phyloP scores from a whole-genome alignment of 2,888 invertebrate genomes.

The Mimas tiliae region DNA sequence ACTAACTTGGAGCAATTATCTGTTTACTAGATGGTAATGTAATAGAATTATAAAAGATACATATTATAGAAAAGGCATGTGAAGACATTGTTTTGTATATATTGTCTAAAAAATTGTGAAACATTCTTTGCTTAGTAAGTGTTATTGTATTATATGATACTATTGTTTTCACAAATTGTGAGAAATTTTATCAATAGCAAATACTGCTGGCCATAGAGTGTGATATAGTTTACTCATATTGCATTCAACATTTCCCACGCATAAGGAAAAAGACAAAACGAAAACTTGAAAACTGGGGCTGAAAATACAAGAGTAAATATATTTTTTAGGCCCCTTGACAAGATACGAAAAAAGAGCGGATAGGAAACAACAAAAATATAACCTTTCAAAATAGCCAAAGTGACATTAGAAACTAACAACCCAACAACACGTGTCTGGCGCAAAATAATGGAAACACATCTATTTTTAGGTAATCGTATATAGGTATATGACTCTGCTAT shows the following conservation, averaged over 20 bases:
- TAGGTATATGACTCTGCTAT: slow-evolving; percentile 29
- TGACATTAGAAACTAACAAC: neutral
- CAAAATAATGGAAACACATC: slow-evolving; percentile 19
- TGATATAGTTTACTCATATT: neutral
- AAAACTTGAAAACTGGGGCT: neutral
- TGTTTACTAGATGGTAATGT: too few species aligned
- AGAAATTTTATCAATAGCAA: neutral
- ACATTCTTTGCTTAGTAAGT: neutral
- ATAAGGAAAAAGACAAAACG: neutral
- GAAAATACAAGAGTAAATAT: neutral
- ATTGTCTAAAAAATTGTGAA: neutral
- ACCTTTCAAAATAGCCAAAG: neutral
- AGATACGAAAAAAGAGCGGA: slow-evolving; percentile 11
- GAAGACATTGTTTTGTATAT: too few species aligned
- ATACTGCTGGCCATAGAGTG: neutral
- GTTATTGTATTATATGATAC: neutral
- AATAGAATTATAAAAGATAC: too few species aligned
- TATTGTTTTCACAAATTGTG: neutral
- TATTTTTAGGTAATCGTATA: slow-evolving; percentile 15
- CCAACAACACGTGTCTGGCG: slow-evolving; percentile 14
- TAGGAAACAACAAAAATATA: slow-evolving; percentile 13
- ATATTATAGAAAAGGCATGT: too few species aligned
- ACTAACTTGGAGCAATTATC: too few species aligned
- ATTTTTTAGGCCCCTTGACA: neutral
- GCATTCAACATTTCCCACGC: neutral